Evolutionary conservation across 2,888 invertebrate species (phyloP).

Genomic region (Tiliacea aurago): DNA sequence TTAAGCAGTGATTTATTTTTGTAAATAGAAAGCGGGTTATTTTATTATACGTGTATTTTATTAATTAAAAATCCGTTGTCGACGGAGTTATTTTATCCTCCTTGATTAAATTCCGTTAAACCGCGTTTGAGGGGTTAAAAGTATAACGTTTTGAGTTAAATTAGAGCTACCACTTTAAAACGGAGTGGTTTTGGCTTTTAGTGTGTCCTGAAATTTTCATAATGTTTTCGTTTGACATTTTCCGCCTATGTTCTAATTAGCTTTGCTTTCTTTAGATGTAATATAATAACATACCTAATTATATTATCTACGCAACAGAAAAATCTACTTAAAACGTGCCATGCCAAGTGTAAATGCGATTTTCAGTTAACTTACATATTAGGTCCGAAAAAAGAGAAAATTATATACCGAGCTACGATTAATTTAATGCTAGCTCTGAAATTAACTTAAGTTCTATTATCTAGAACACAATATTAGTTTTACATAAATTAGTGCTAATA

Average conservation of each 20-base stretch:
- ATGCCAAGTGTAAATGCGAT: no score
- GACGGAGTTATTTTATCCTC: constrained; percentile 61
- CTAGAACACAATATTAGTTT: not conserved
- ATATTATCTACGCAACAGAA: not conserved
- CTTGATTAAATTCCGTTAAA: constrained; percentile 69
- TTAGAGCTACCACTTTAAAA: constrained; percentile 7
- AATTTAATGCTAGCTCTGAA: not conserved
- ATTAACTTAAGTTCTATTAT: not conserved
- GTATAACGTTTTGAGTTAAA: constrained; percentile 16
- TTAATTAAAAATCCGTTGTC: constrained; percentile 64
- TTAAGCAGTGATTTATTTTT: constrained; percentile 46
- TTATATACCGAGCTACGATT: not conserved
- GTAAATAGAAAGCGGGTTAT: constrained; percentile 44
- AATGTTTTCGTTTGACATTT: not conserved
- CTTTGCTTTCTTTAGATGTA: not conserved
- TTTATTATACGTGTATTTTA: constrained; percentile 63
- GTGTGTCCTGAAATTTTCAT: not conserved
- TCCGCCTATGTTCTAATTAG: not conserved
- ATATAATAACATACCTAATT: not conserved
- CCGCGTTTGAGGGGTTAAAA: constrained; percentile 37
- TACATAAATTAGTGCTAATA: constrained; percentile 27
- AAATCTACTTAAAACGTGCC: not conserved
- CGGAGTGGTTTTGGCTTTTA: not conserved
- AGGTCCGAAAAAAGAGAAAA: not conserved
- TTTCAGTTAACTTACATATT: not conserved